phyloP scores from a whole-genome alignment of 2,797 vertebrate species.

The Hemitrygon akajei region DNA sequence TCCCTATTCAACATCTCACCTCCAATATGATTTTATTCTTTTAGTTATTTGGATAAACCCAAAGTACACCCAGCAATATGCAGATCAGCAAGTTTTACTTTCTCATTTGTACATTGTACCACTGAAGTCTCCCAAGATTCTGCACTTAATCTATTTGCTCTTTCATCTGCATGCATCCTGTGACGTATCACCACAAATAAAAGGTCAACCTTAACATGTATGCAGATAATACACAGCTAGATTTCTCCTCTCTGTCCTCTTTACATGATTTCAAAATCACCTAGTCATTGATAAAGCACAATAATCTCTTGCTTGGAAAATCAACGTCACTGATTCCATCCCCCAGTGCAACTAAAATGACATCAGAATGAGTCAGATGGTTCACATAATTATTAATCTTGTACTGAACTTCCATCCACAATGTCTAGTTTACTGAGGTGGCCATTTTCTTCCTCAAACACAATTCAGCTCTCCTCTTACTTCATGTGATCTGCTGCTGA shows the following conservation, averaged over 20 bases:
- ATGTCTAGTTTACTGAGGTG: neutral
- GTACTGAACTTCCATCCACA: neutral
- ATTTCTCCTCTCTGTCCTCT: neutral
- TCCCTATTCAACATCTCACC: neutral
- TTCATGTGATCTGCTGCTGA: neutral
- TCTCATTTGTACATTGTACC: neutral
- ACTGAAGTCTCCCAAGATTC: neutral
- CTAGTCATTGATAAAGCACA: no score
- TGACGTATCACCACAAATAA: neutral
- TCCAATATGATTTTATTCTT: neutral
- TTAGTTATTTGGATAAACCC: neutral
- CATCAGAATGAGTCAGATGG: neutral
- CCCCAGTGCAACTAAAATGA: neutral
- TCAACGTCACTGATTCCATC: neutral
- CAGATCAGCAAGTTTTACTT: neutral
- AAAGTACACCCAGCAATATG: neutral
- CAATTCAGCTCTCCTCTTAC: neutral
- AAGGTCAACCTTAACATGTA: neutral
- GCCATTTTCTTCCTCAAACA: neutral
- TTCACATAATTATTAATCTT: neutral
- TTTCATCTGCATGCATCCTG: neutral
- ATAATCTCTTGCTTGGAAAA: neutral
- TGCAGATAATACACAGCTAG: neutral
- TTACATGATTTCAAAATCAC: neutral
- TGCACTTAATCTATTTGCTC: no score